Evolutionary conservation across 2,797 vertebrate genomes (phyloP).

Genomic region (Sebastolobus alascanus): DNA sequence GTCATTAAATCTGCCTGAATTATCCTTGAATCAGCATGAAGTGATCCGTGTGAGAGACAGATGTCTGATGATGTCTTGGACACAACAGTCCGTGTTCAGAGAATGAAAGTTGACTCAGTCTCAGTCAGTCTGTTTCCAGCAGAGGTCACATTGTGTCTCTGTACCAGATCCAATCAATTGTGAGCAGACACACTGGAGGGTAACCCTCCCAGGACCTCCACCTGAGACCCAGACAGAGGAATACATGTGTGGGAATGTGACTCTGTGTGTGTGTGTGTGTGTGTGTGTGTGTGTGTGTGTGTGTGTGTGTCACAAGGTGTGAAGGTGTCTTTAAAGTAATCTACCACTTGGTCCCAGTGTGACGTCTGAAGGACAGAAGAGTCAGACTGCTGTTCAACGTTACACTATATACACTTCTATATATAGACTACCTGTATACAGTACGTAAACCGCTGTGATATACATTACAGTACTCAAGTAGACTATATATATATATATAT

Average conservation of each 20-base stretch:
- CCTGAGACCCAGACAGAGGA: not conserved
- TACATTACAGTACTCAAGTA: not conserved
- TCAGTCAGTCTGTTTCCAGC: not conserved
- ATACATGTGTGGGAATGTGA: not conserved
- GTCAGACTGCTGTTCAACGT: not conserved
- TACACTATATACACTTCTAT: no score
- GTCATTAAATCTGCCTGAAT: not conserved
- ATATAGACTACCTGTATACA: not conserved
- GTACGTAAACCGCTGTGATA: not conserved
- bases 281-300: not conserved
- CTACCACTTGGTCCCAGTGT: not conserved
- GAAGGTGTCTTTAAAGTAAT: constrained; percentile 39
- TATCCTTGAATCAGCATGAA: not conserved
- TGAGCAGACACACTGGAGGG: constrained; percentile 8
- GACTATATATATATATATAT: not conserved
- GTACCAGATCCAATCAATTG: constrained; percentile 3
- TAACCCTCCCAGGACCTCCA: constrained; percentile 17
- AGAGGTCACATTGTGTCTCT: constrained; percentile 28
- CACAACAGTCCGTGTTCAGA: not conserved
- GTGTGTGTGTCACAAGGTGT: not conserved
- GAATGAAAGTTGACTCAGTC: not conserved
- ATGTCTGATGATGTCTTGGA: not conserved
- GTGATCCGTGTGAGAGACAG: not conserved
- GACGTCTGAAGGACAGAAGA: constrained; percentile 27
- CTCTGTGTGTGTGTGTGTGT: constrained; percentile 3